Percentiles rank a stretch among this genome's conserved stretches.
phyloP scores from a whole-genome alignment of 2,797 vertebrate species.

The Loris lydekkerianus region DNA sequence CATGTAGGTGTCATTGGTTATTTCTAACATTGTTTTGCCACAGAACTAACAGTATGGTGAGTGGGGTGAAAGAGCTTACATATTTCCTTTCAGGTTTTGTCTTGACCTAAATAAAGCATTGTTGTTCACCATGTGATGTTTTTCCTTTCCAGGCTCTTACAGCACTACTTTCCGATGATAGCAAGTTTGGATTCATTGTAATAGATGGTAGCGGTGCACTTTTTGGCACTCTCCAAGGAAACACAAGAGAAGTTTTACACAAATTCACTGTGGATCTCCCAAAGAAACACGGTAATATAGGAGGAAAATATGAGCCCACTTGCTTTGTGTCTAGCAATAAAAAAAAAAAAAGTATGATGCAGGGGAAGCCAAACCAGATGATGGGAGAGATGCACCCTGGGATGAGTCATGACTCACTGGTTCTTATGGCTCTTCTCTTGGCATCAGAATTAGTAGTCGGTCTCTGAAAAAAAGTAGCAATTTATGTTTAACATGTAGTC shows the following conservation, averaged over 20 bases:
- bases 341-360: background rate
- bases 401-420: background rate
- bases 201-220: constrained; percentile 98
- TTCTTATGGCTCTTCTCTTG: background rate
- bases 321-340: constrained; percentile 11
- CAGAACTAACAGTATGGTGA: background rate
- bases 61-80: background rate
- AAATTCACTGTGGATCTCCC: constrained; percentile 99
- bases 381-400: background rate
- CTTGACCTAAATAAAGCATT: constrained; percentile 42
- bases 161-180: constrained; percentile 97
- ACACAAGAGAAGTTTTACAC: constrained; percentile 99
- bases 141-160: constrained; percentile 94
- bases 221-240: constrained; percentile 98
- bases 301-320: background rate
- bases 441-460: constrained; percentile 8
- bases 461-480: background rate
- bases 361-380: background rate
- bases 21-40: background rate
- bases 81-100: constrained; percentile 20
- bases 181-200: constrained; percentile 99
- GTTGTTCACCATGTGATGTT: constrained; percentile 54
- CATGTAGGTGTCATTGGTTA: background rate
- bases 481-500: constrained; percentile 30
- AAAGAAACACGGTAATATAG: constrained; percentile 96